These are phyloP conservation scores for Microcaecilia unicolor DNA, from an alignment of 2,797 vertebrate genomes.

Conservation along the genomic window DNA sequence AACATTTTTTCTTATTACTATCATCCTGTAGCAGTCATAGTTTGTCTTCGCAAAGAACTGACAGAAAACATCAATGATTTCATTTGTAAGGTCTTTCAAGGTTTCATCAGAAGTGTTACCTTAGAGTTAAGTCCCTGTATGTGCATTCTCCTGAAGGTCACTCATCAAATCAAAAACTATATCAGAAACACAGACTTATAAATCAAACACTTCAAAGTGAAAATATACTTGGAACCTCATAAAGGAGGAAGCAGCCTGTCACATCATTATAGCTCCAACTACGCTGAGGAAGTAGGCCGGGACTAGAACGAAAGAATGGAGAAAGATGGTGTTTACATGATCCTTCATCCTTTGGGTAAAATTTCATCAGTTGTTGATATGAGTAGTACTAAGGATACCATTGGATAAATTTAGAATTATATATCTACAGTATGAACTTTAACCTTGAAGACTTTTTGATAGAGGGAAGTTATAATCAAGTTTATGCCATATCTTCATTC, in stretches of 20 bases:
- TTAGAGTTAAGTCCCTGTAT: constrained; percentile 21
- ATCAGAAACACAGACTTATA: constrained; percentile 10
- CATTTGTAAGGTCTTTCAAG: not conserved
- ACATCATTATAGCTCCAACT: constrained; percentile 20
- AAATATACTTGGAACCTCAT: not conserved
- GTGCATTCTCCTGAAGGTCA: constrained; percentile 15
- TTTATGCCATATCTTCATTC: too few species aligned
- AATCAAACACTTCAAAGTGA: constrained; percentile 12
- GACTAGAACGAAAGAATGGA: constrained; percentile 10
- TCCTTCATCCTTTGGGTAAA: constrained; percentile 8
- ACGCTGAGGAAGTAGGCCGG: constrained; percentile 7
- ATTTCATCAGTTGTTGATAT: constrained; percentile 6
- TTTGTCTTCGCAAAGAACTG: constrained; percentile 1
- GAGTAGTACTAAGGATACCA: not conserved
- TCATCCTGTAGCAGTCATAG: not conserved
- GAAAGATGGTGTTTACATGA: constrained; percentile 3
- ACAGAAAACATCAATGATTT: constrained; percentile 3
- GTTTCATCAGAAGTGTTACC: constrained; percentile 1
- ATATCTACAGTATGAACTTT: constrained; percentile 2
- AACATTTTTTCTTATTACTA: not conserved
- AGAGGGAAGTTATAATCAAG: too few species aligned
- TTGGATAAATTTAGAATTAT: not conserved
- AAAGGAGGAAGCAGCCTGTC: not conserved
- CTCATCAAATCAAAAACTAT: constrained; percentile 2
- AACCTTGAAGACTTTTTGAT: too few species aligned